Base-by-base conservation (phyloP, 2,797 vertebrate genomes). In the Harpagifer antarcticus region DNA sequence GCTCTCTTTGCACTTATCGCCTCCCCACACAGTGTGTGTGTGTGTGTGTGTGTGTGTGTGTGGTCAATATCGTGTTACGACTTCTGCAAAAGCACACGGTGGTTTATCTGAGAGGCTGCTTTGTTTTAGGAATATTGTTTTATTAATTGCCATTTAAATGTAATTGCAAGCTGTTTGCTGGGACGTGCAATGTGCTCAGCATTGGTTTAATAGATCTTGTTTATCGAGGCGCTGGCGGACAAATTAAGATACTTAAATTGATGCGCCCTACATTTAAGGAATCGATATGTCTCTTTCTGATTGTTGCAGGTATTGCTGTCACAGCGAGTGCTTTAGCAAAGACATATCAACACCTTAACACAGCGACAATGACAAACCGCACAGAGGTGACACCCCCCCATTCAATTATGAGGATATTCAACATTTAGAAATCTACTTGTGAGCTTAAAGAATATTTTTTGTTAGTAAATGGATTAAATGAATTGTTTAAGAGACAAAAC, bases 81-180 rank as follows among this genome's bases (percentile, higher is more conserved):
- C 37, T 63, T 58, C 68, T 47, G 76, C 72, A 23, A 31, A 59
- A 73, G 68, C 58, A 5, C 1, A n/a, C 42, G 40, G 17, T 71
- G 52, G 60, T 86, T 71, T 79, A 69, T 86, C 76, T 48, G 75
- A 75, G 76, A 75, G 62, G 12, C 77, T 86, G 82, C 83, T 87
- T 92, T 84, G 69, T 76, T 78, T 64, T 88, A 81, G 67, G 78
- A 73, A 87, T 85, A 91, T 88, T 86, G 81, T 87, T 79, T 69
- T 87, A 92, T 94, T 94, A 92, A 94, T 94, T 93, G 86, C 87
- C 55, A 60, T 81, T 70, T 84, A 82, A 89, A 87, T 68, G 68
- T 90, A 81, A 91, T 89, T 89, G 84, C 81, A 50, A 60, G 76
- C 76, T 48, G 61, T 87, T 87, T 82, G 73, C 75, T 40, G 78